These are phyloP conservation scores for Baronia brevicornis DNA, from an alignment of 2,888 invertebrate species.

Conservation along the genomic window DNA sequence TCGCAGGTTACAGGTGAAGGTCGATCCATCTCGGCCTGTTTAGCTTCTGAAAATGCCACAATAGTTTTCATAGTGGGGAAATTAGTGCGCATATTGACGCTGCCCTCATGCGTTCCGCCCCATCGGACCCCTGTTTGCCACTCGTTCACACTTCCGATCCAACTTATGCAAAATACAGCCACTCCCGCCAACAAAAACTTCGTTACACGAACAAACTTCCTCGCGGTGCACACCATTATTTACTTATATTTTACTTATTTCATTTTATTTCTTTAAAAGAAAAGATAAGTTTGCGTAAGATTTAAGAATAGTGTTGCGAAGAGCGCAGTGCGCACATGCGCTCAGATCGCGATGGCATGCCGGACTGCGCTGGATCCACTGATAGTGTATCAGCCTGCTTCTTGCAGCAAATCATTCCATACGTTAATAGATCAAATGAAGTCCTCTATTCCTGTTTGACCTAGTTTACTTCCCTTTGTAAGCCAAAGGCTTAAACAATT, in stretches of 20 bases:
- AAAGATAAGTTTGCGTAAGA: no score
- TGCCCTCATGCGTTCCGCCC: slow-evolving; percentile 29
- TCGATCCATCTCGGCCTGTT: slow-evolving; percentile 67
- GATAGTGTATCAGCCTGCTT: slow-evolving; percentile 70
- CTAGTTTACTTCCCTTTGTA: no score
- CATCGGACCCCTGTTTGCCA: slow-evolving; percentile 51
- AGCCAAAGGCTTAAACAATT: no score
- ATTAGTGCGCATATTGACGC: slow-evolving; percentile 19
- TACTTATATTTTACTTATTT: slow-evolving; percentile 17
- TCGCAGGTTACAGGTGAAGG: slow-evolving; percentile 60
- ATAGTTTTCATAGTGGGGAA: slow-evolving; percentile 72
- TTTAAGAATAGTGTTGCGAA: slow-evolving; percentile 29
- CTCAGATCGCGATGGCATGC: slow-evolving; percentile 66
- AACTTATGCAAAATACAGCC: slow-evolving; percentile 60
- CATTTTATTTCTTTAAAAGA: slow-evolving; percentile 15
- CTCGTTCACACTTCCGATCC: slow-evolving; percentile 60
- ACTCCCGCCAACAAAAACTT: slow-evolving; percentile 58
- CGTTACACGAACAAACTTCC: slow-evolving; percentile 48
- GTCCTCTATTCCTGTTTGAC: no score
- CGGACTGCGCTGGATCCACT: slow-evolving; percentile 69
- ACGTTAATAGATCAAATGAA: no score
- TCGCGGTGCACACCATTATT: slow-evolving; percentile 42
- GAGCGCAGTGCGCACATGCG: slow-evolving; percentile 46
- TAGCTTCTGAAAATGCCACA: slow-evolving; percentile 76
- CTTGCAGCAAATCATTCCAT: slow-evolving; percentile 65